Evolutionary conservation across 2,888 invertebrate species (phyloP), one percentile per base, ranked within the genome.

Genomic region (Synanthedon myopaeformis): DNA sequence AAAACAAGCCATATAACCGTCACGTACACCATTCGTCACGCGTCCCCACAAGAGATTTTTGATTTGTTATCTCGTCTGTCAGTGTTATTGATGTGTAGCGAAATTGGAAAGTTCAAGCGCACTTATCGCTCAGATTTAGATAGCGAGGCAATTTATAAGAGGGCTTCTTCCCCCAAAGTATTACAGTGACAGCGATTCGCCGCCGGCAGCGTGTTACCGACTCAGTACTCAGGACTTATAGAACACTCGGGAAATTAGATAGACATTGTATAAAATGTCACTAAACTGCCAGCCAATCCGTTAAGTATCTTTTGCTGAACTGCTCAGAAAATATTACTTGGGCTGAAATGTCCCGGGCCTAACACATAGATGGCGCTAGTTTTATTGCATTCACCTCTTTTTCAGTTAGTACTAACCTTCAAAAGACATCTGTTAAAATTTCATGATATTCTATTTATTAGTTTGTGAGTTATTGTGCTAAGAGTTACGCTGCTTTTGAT

Each of bases 1-100:
- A 12, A 45, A 45, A 45, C 45, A 45, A 45, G 45, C n/a, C 45
- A 45, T 14, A 45, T 45, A 45, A n/a, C 14, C 45, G 45, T 45
- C 45, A 45, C 45, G 45, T 45, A 45, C 4, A 55, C 61, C 67
- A 69, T 70, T 67, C 66, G 70, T 71, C 74, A 70, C 61, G 53
- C 60, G 59, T 62, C 71, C 70, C 72, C 67, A 70, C 72, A 72
- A 68, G 66, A 70, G 66, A 78, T 78, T 76, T 84, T 83, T 87
- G 86, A 86, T 85, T 80, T 82, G 83, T 85, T 80, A 77, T 73
- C 75, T 74, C 57, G 59, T 74, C 69, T 78, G 86, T 84, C 85
- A 82, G 69, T 84, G 82, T 84, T 86, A 86, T 85, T 87, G 86
- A 87, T 87, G 86, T 84, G 85, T 83, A 75, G 79, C 82, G 79